Base-by-base conservation (phyloP, 1,140 invertebrate species). In the Pogonognathellus flavescens region DNA sequence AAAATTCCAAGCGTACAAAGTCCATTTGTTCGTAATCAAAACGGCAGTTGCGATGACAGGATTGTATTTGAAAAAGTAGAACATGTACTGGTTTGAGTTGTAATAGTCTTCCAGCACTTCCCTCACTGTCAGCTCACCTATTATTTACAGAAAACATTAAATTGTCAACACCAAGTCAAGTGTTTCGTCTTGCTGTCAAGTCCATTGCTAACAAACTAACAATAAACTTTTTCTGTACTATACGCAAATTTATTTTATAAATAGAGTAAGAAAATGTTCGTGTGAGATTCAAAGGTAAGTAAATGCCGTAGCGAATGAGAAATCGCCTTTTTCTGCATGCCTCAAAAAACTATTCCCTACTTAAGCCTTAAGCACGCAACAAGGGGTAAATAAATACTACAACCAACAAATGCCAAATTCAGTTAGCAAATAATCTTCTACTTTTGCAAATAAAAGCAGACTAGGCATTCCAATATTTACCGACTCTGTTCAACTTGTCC, bases 1-100 rank as follows among this genome's bases (percentile, higher is more conserved):
- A 57, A 84, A 88, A 82, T 88, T 88, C 84, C 84, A 87, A 31
- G 86, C 84, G 59, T 62, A 87, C 25, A 85, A 60, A 10, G 86
- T 85, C 8, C 72, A 57, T 62, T 88, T 87, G 62, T 88, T 87
- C 7, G 83, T 84, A 9, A 87, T 18, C 25, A 88, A 72, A 25
- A 83, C 14, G 25, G 22, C 18, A 18, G 85, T 7, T 9, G 82
- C 81, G n/a, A 87, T 59, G 14, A 81, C 20, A 18, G 83, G 70
- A 18, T 50, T 72, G 66, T 86, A 86, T 49, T 83, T 25, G 41
- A 88, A 87, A 70, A 87, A 87, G 10, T 80, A 49, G 25, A 25
- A 76, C 16, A 88, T 84, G 85, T 86, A 88, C 50, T 85, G 62
- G 41, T 87, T 86, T 8, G 70, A 84, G 18, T 85, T 53, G 66